Base-by-base conservation (phyloP, 2,797 vertebrate genomes). In the Oreonectes daqikongensis region DNA sequence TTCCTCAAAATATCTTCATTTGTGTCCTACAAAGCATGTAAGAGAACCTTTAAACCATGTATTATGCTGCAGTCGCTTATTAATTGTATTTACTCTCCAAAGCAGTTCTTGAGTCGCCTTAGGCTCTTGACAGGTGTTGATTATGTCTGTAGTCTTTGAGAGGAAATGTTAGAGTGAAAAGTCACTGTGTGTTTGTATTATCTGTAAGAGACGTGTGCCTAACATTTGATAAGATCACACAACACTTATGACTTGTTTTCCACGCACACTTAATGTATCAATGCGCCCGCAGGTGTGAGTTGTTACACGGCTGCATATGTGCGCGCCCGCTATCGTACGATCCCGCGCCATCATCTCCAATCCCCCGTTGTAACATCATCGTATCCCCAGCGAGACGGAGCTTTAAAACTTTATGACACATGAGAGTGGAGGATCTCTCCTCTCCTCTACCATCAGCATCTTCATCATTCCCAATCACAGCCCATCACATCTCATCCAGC, bases 371-470 rank as follows among this genome's bases (percentile, higher is more conserved):
- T 61, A 20, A 50, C 42, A 59, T 71, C 61, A 46, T 28, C 24
- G 55, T 53, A 59, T n/a, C 32, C 46, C 26, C 9, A 17, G 26
- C 28, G 28, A 50, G 22, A 55, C 68, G 14, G 32, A 67, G 77
- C 57, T 32, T 60, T 74, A 70, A 77, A 82, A 77, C 75, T 82
- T 79, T 77, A 79, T 77, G 74, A 82, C 69, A 74, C 59, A 63
- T 72, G 77, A 57, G 69, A 82, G 65, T 20, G 32, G 57, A 80
- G 68, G 64, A 79, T 48, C 57, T 61, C 60, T 79, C 60, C 28
- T 50, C 60, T 50, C 60, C 28, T 50, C 60, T 50, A 65, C 35
- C 78, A 61, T 68, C 64, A 69, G 50, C 46, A 67, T 28, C 30
- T 76, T 60, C 59, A 75, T 75, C 68, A 65, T 69, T 68, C 77